Percentiles rank a stretch among this genome's conserved stretches.
These are phyloP conservation scores for Neocrepidodera transversa DNA, from an alignment of 2,888 invertebrate genomes.

Conservation along the genomic window DNA sequence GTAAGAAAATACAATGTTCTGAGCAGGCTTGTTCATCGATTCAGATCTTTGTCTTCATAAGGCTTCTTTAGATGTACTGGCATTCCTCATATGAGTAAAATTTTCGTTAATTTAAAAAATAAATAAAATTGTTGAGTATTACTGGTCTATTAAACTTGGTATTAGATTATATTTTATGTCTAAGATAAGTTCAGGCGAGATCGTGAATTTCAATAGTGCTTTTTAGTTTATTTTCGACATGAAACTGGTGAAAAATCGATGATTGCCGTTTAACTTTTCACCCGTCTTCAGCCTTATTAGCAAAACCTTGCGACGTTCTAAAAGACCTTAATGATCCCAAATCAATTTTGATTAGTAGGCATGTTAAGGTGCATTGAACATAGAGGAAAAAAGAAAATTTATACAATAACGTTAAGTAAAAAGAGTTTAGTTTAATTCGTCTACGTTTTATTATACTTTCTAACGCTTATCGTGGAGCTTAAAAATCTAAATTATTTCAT, in stretches of 20 bases:
- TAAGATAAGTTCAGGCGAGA: slow-evolving; percentile 11
- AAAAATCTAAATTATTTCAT: no score
- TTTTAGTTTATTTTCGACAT: slow-evolving; percentile 2
- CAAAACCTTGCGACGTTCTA: background rate
- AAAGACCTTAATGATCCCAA: slow-evolving; percentile 8
- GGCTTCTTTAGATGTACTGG: no score
- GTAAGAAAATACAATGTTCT: no score
- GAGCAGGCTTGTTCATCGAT: no score
- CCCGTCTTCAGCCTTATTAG: slow-evolving; percentile 10
- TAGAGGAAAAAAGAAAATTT: background rate
- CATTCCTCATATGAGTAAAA: no score
- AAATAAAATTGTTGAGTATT: no score
- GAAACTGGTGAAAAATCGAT: slow-evolving; percentile 11
- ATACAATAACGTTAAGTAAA: no score
- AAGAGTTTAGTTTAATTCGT: no score
- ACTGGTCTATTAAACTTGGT: slow-evolving; percentile 13
- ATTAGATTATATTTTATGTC: slow-evolving; percentile 15
- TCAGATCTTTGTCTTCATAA: no score
- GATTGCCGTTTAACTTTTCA: background rate
- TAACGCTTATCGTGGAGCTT: no score
- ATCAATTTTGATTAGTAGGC: slow-evolving; percentile 8
- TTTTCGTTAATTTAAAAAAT: no score
- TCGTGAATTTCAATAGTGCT: slow-evolving; percentile 20
- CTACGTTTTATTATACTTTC: no score
- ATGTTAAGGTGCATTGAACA: background rate